A percentile compares a stretch with the other conserved stretches of the same genome.
These are phyloP conservation scores for Rhinopomastus cyanomelas DNA, from an alignment of 2,113 vertebrate genomes.

Conservation along the genomic window DNA sequence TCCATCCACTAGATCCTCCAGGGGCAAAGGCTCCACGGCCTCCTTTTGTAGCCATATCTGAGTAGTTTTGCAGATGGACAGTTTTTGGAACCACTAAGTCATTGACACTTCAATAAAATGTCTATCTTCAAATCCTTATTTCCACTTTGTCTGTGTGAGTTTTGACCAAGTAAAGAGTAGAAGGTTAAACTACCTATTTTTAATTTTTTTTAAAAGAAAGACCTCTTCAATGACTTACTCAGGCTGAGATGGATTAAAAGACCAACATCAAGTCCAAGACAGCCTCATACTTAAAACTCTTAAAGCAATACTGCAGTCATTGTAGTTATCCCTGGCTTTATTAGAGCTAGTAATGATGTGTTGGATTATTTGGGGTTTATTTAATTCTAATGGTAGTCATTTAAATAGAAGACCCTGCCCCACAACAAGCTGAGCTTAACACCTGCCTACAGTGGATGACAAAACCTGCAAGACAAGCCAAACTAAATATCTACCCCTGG, in stretches of 20 bases:
- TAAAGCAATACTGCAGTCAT: not conserved
- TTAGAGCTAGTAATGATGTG: not conserved
- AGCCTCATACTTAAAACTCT: not conserved
- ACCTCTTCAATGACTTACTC: not conserved
- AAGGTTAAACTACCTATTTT: not conserved
- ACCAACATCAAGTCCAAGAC: not conserved
- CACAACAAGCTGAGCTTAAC: not conserved
- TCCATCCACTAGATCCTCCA: not conserved
- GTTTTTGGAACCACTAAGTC: not conserved
- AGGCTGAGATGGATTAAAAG: not conserved
- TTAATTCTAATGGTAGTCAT: not conserved
- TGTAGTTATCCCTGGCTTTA: not conserved
- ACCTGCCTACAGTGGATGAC: not conserved
- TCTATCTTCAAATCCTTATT: not conserved
- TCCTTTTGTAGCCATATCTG: not conserved
- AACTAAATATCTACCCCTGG: not conserved
- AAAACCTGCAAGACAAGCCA: not conserved
- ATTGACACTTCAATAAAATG: not conserved
- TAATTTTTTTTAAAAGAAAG: not conserved
- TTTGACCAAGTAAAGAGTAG: not conserved
- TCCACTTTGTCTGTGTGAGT: not conserved
- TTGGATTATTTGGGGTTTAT: not conserved
- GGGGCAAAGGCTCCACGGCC: not conserved
- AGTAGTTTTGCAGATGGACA: not conserved
- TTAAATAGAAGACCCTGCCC: not conserved